Evolutionary conservation across 64 coral and sea anemone species (phyloP).

Genomic region (Montipora cactus): DNA sequence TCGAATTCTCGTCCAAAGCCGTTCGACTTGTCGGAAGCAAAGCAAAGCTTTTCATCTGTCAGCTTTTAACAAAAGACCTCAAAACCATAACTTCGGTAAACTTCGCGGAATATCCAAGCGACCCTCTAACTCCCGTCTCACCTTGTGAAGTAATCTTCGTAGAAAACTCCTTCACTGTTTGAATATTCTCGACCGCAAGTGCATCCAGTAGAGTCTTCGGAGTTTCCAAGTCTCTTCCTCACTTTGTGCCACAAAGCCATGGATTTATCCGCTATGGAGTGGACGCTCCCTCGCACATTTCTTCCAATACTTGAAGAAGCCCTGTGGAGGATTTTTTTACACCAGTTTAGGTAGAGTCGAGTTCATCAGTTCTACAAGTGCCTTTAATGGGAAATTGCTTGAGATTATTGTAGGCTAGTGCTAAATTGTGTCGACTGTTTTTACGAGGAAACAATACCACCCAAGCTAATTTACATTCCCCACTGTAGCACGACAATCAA

Average conservation of each 20-base stretch:
- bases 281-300: conserved; percentile 72
- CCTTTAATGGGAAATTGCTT: conserved; percentile 6
- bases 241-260: conserved; percentile 83
- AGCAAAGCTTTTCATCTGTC: neutral
- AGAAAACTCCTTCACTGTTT: conserved; percentile 73
- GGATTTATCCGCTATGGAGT: conserved; percentile 72
- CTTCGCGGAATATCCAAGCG: neutral
- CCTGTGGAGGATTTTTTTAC: conserved; percentile 20
- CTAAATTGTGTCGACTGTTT: conserved; percentile 38
- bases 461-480: conserved; percentile 48
- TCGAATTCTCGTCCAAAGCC: conserved; percentile 17
- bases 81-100: conserved; percentile 56
- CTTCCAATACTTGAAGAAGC: conserved; percentile 69
- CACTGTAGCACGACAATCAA: conserved; percentile 16
- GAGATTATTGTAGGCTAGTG: neutral
- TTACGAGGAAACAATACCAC: conserved; percentile 17
- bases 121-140: neutral
- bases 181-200: conserved; percentile 72
- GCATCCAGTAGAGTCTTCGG: conserved; percentile 60
- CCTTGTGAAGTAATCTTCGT: conserved; percentile 85
- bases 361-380: conserved; percentile 39
- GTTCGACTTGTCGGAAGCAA: conserved; percentile 8
- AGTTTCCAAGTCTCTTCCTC: conserved; percentile 66
- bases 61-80: conserved; percentile 1
- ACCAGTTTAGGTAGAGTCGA: conserved; percentile 16